phyloP scores from a whole-genome alignment of 1,140 invertebrate species.

The Cardiocondyla obscurior region DNA sequence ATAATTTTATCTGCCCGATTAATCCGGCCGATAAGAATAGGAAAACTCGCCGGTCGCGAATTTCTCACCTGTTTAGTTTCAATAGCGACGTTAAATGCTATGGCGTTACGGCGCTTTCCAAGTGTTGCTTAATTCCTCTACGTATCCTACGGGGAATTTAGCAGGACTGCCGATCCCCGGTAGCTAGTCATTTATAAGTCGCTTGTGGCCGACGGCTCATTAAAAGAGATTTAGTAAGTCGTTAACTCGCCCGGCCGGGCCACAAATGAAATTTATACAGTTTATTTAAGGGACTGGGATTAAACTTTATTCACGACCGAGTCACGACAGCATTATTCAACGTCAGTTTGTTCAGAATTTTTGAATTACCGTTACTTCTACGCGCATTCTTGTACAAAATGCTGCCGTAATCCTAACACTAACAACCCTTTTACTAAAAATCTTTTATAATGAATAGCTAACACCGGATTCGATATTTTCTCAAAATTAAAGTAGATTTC shows the following conservation, averaged over 20 bases:
- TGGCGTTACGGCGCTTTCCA: neutral
- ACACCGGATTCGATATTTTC: neutral
- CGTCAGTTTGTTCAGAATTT: conserved; percentile 1
- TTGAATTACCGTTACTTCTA: neutral
- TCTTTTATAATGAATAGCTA: neutral
- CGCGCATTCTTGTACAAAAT: neutral
- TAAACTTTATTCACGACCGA: conserved; percentile 46
- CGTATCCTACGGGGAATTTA: neutral
- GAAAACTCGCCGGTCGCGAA: conserved; percentile 6
- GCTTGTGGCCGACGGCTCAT: conserved; percentile 52
- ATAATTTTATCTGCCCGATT: conserved; percentile 14
- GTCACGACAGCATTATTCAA: conserved; percentile 27
- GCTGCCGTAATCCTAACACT: neutral
- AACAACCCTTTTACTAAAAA: neutral
- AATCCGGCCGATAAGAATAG: conserved; percentile 7
- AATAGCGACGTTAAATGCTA: conserved; percentile 6
- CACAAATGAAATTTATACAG: conserved; percentile 55
- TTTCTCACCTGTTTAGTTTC: conserved; percentile 7
- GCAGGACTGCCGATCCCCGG: conserved; percentile 21
- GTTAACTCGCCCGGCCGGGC: conserved; percentile 35
- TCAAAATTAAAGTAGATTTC: neutral
- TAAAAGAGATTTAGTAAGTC: conserved; percentile 58
- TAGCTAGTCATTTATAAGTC: conserved; percentile 50
- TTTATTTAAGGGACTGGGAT: conserved; percentile 48
- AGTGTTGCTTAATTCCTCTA: conserved; percentile 23